phyloP scores from a whole-genome alignment of 2,888 invertebrate genomes.

The Plebejus melissa region DNA sequence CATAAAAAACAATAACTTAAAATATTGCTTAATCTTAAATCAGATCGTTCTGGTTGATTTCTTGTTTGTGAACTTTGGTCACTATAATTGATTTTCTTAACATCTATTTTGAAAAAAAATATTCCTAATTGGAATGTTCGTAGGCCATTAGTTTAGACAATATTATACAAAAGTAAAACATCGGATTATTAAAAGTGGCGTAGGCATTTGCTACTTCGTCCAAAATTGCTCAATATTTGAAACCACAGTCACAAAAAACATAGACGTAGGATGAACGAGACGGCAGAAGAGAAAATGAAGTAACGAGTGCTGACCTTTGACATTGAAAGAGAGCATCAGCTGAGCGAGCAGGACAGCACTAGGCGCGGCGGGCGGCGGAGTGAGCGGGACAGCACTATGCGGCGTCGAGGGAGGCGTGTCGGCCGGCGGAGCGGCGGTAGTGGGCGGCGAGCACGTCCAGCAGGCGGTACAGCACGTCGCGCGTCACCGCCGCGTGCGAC shows the following conservation, averaged over 20 bases:
- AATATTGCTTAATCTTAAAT: not conserved
- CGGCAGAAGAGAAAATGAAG: not conserved
- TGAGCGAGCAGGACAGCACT: conserved; percentile 22
- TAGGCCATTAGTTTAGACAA: not conserved
- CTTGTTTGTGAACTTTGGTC: not conserved
- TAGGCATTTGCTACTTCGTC: not conserved
- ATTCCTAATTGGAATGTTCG: not conserved
- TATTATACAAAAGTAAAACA: not conserved
- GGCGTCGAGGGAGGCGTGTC: conserved; percentile 55
- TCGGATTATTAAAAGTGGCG: not conserved
- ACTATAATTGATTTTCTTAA: not conserved
- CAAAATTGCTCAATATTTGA: not conserved
- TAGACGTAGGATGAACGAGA: not conserved
- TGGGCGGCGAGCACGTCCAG: conserved; percentile 56
- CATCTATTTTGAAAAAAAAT: not conserved
- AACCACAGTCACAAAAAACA: not conserved
- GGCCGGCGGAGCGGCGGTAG: conserved; percentile 54
- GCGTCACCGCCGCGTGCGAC: conserved; percentile 47
- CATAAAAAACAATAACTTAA: not conserved
- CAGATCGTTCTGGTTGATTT: not conserved
- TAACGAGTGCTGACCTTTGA: not conserved
- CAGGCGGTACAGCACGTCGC: conserved; percentile 52
- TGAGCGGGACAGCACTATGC: conserved; percentile 40
- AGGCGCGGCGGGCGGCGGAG: conserved; percentile 45
- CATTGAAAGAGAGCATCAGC: not conserved